Percentiles rank a stretch among this genome's conserved stretches.
Evolutionary conservation across 2,888 invertebrate species (phyloP).

Genomic region (Pristionchus arcanus): DNA sequence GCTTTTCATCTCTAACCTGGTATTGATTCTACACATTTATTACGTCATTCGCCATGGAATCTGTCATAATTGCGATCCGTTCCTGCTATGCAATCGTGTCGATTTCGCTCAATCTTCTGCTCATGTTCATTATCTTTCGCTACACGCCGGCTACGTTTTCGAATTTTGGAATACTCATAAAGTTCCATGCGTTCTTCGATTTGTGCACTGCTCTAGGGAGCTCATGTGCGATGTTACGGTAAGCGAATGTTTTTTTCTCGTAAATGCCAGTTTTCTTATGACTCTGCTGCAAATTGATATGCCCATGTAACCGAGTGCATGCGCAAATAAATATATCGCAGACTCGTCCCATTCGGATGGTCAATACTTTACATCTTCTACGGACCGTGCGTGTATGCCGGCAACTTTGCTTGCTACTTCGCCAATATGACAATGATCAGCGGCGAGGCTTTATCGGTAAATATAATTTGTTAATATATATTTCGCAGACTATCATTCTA

Average conservation of each 20-base stretch:
- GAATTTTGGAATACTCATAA: background rate
- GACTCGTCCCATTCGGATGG: background rate
- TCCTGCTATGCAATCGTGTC: background rate
- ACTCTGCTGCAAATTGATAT: no score
- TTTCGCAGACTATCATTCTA: no score
- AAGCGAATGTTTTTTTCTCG: no score
- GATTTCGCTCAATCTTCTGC: background rate
- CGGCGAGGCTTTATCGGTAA: background rate
- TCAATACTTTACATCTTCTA: background rate
- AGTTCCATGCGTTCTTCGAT: background rate
- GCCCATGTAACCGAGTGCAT: background rate
- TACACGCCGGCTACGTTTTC: background rate
- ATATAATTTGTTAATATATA: no score
- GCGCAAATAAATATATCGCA: background rate
- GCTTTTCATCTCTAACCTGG: no score
- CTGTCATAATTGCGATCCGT: background rate
- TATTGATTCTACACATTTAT: no score
- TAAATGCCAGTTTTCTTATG: no score
- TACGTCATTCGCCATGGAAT: background rate
- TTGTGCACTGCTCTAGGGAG: background rate
- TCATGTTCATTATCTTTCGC: background rate
- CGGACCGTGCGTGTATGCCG: background rate
- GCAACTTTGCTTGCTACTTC: background rate
- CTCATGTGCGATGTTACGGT: background rate
- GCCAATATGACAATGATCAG: background rate